Conservation (phyloP, 2,888 invertebrate genomes). For the Lysandra coridon region DNA sequence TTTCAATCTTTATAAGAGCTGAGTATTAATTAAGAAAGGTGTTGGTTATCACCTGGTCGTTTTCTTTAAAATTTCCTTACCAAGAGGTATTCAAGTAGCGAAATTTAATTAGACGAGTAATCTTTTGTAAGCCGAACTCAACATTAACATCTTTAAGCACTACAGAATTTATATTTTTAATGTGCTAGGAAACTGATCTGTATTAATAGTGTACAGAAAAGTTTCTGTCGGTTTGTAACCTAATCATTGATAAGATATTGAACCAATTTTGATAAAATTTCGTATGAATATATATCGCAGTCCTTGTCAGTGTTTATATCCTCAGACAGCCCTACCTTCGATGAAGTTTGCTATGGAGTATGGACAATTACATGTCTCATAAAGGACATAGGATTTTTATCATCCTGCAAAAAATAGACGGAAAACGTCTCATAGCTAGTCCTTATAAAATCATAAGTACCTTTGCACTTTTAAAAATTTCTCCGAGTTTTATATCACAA, state of each 20-base stretch:
- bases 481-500: neutral
- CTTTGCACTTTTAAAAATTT: neutral
- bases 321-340: no score
- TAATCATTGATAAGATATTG: no score
- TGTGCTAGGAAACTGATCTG: neutral
- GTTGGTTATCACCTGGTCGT: neutral
- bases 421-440: no score
- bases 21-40: neutral
- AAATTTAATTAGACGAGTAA: constrained; percentile 15
- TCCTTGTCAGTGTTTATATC: neutral
- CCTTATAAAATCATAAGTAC: no score
- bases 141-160: neutral
- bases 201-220: neutral
- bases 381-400: no score
- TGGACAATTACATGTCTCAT: no score
- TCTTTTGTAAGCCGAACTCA: neutral
- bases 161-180: neutral
- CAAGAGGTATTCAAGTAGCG: neutral
- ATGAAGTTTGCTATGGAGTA: no score
- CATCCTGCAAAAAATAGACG: no score
- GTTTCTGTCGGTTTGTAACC: neutral
- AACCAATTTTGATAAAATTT: no score
- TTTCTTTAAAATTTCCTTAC: neutral
- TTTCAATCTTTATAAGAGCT: neutral
- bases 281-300: no score